Base-by-base conservation (phyloP, 2,113 vertebrate genomes). In the Bubo blakistoni region DNA sequence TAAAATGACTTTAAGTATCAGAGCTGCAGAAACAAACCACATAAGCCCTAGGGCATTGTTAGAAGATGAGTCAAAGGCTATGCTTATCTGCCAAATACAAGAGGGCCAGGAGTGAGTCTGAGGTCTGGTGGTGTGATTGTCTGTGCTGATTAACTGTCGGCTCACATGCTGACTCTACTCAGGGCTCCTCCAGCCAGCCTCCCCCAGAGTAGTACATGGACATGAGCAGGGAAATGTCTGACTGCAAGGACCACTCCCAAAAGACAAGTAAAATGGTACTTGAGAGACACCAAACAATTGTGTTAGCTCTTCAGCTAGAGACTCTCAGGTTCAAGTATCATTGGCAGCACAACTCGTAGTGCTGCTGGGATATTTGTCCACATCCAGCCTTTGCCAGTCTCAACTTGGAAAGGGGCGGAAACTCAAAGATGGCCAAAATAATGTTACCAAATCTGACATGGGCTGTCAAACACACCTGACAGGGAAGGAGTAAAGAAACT, bases 201-300 rank as follows among this genome's bases (percentile, higher is more conserved):
- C 29, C 63, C 70, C 32, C 88, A 54, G 42, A 81, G n/a, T 63
- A 66, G 16, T 46, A 7, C 81, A 66, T 52, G 55, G 40, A 51
- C 8, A 4, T 0, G 1, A 14, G 25, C 0, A 47, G n/a, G 29
- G 40, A 86, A 11, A 26, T 5, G 10, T 11, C 51, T 91, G 55
- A 59, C 80, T 82, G 7, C 29, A 63, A 84, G n/a, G 55, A 59
- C 80, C 47, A 54, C 42, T 91, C 83, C 59, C 55, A 74, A 83
- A 90, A 67, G 30, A 42, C 52, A 52, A 71, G 34, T 27, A 66
- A 84, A 83, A 69, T 0, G 1, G n/a, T 46, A 4, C 27, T 59
- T 63, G 42, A 81, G 72, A 86, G 26, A 42, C 19, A 71, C 8
- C 29, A 70, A 78, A 47, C 18, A 62, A 51, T 13, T 36, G 11